A percentile compares a stretch with the other conserved stretches of the same genome.
These are phyloP conservation scores for Neomonachus schauinslandi DNA, from an alignment of 2,113 vertebrate genomes.

Conservation along the genomic window DNA sequence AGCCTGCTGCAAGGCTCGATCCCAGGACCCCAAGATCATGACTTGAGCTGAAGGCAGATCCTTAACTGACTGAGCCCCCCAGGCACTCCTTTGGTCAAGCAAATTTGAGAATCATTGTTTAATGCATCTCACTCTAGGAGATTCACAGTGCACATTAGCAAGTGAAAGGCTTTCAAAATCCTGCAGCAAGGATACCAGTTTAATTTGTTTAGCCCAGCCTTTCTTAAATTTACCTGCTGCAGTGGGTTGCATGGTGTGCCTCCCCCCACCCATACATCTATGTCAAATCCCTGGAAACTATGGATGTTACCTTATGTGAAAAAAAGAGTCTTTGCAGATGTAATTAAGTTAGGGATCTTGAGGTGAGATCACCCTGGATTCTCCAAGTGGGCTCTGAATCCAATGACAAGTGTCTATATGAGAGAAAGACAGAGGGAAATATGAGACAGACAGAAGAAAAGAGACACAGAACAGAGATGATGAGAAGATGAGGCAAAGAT, in stretches of 20 bases:
- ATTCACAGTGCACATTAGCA: background rate
- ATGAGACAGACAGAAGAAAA: background rate
- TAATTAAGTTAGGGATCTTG: background rate
- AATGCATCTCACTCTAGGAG: background rate
- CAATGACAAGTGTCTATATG: background rate
- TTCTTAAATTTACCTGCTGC: background rate
- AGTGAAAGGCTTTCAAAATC: conserved; percentile 12
- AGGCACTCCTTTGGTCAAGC: background rate
- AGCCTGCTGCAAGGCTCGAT: background rate
- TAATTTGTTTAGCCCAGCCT: background rate
- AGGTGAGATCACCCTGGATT: background rate
- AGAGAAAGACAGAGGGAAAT: background rate
- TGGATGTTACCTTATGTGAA: background rate
- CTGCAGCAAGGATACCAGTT: background rate
- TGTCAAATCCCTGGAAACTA: background rate
- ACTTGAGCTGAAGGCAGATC: background rate
- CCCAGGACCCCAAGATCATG: background rate
- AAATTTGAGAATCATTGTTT: background rate
- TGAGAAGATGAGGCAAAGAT: background rate
- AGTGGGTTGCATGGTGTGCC: background rate
- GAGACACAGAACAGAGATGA: background rate
- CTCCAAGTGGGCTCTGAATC: background rate
- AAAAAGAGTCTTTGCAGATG: background rate
- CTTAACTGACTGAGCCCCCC: background rate
- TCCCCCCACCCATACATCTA: background rate